Conservation (phyloP, 2,888 invertebrate genomes). For the Zhuqinia jingwanae region DNA sequence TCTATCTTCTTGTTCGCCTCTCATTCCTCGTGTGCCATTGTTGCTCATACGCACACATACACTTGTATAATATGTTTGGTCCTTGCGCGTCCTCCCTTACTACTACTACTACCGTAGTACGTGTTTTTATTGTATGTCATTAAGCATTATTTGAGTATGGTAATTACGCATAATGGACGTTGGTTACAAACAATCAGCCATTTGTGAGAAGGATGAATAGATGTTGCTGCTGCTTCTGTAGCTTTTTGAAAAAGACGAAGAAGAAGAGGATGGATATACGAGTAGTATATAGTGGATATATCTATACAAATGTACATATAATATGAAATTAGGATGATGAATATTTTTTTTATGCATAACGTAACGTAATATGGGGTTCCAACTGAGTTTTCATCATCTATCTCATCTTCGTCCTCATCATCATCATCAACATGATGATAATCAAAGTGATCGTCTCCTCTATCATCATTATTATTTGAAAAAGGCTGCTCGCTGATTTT, state of each 20-base stretch:
- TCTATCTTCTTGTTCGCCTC: not conserved
- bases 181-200: constrained; percentile 64
- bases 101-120: constrained; percentile 49
- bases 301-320: too few relatives aligned
- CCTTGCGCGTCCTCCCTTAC: constrained; percentile 1
- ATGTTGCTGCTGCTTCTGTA: not conserved
- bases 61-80: too few relatives aligned
- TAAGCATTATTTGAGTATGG: constrained; percentile 64
- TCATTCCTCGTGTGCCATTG: constrained; percentile 39
- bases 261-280: constrained; percentile 17
- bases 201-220: constrained; percentile 10
- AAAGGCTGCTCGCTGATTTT: constrained; percentile 63
- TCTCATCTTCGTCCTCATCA: constrained; percentile 39
- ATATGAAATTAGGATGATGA: too few relatives aligned
- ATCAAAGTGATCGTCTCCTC: constrained; percentile 25
- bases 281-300: too few relatives aligned
- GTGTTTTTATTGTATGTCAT: constrained; percentile 62
- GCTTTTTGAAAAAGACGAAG: constrained; percentile 19
- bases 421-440: not conserved
- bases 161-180: constrained; percentile 67
- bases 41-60: constrained; percentile 25
- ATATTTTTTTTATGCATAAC: constrained; percentile 7
- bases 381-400: constrained; percentile 66
- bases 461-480: constrained; percentile 35
- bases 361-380: constrained; percentile 58